Conservation (phyloP, 1,140 invertebrate species). For the Drosophila yakuba region DNA sequence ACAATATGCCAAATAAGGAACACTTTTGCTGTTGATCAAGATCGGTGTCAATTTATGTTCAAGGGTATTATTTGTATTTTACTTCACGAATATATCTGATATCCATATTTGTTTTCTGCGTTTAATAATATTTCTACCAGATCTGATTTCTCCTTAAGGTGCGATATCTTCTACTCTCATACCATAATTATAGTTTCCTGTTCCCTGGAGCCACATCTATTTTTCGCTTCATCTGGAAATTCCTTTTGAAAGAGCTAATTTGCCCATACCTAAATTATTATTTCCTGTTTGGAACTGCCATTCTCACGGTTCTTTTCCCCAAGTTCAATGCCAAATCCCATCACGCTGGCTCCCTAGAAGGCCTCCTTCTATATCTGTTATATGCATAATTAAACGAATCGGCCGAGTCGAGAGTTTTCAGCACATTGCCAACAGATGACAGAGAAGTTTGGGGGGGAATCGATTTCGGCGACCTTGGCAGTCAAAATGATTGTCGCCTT, state of each 20-base stretch:
- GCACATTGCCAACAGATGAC: constrained; percentile 49
- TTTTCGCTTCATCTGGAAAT: not conserved
- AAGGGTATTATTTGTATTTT: not conserved
- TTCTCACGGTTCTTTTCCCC: constrained; percentile 33
- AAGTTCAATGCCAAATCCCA: constrained; percentile 41
- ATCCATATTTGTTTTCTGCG: too few species aligned
- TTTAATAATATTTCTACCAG: not conserved
- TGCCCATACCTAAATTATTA: constrained; percentile 14
- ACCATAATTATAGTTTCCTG: not conserved
- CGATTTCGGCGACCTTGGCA: constrained; percentile 77
- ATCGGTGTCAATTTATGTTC: not conserved
- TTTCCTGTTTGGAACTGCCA: constrained; percentile 20
- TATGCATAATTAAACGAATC: constrained; percentile 31
- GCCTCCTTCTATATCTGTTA: constrained; percentile 14
- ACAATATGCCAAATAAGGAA: constrained; percentile 11
- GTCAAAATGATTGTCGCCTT: constrained; percentile 75
- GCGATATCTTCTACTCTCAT: not conserved
- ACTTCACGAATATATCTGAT: not conserved
- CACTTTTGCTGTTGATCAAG: constrained; percentile 29
- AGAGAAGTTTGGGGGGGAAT: constrained; percentile 55
- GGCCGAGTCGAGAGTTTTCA: constrained; percentile 28
- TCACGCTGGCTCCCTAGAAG: constrained; percentile 19
- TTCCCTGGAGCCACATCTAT: not conserved
- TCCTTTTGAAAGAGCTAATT: not conserved
- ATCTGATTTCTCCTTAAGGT: not conserved